phyloP scores from a whole-genome alignment of 2,113 vertebrate species.

The Hoplias malabaricus region DNA sequence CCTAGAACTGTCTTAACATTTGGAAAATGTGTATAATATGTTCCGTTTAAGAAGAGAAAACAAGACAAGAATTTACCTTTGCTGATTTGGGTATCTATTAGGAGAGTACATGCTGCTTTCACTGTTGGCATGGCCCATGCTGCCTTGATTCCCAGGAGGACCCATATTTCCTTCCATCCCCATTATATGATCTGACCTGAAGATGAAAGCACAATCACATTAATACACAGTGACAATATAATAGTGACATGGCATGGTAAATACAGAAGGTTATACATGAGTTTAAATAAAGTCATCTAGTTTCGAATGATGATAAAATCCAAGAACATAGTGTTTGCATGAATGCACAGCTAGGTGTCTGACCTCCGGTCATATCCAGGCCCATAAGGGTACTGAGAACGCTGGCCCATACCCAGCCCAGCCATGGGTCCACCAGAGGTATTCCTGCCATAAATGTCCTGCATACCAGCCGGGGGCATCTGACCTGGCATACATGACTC shows the following conservation, averaged over 20 bases:
- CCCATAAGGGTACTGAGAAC: slow-evolving; percentile 90
- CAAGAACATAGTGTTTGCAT: background rate
- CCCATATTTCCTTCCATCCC: slow-evolving; percentile 77
- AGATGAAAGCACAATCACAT: slow-evolving; percentile 17
- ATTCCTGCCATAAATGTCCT: slow-evolving; percentile 82
- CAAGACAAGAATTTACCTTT: slow-evolving; percentile 73
- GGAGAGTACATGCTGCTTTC: slow-evolving; percentile 77
- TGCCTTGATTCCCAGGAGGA: slow-evolving; percentile 74
- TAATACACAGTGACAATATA: background rate
- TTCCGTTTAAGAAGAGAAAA: background rate
- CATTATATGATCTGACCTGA: slow-evolving; percentile 79
- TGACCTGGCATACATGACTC: slow-evolving; percentile 93
- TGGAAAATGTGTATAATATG: too few relatives aligned
- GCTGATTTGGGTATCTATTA: slow-evolving; percentile 73
- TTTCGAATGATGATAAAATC: background rate
- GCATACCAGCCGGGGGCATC: slow-evolving; percentile 86
- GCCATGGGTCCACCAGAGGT: slow-evolving; percentile 79
- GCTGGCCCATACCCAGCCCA: slow-evolving; percentile 86
- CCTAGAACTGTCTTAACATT: too few relatives aligned
- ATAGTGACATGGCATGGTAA: slow-evolving; percentile 31
- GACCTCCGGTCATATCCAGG: slow-evolving; percentile 90
- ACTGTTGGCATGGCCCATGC: slow-evolving; percentile 75
- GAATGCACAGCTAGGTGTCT: slow-evolving; percentile 24
- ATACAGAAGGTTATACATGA: background rate
- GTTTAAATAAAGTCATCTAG: background rate